Evolutionary conservation across 2,888 invertebrate species (phyloP), one percentile per base, ranked within the genome.

Genomic region (Litoditis marina): DNA sequence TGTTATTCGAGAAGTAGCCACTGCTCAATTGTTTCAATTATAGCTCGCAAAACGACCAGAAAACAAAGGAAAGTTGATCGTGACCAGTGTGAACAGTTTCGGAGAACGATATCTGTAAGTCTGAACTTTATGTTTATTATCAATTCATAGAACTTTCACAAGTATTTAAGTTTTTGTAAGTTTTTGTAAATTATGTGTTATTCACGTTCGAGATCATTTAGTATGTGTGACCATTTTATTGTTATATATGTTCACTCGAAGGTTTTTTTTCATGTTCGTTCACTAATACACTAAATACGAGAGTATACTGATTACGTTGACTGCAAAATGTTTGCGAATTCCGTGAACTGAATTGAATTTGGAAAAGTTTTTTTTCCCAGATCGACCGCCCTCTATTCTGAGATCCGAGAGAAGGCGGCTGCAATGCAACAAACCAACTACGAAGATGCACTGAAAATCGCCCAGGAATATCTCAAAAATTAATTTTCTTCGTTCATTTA

Each of bases 21-120:
- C 13, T 30, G 28, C 31, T 28, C 60, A 8, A 32, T 56, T 32
- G 19, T 25, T 5, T n/a, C 28, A 7, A 39, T 66, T 73, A 28
- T 57, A 78, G 66, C 59, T 79, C 11, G 78, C 79, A 4, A 68
- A 76, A 36, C 66, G 78, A 11, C 77, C 79, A 8, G 79, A 79
- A 57, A 76, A 79, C 65, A 67, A 68, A 36, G 78, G 77, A n/a
- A 79, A 79, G 61, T 65, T 79, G 49, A 78, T 79, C 56, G 78
- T 79, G 50, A 79, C 79, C n/a, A 70, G 69, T 32, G 65, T 78
- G 25, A 74, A 74, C 42, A 75, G 74, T 51, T 79, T 74, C 47
- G 79, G 79, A 53, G 79, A 79, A 58, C 65, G 79, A 30, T 79
- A 79, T 58, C 47, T 79, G 77, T 78, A 30, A 63, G 63, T 42